Conservation (phyloP, 2,888 invertebrate species). For the Clepsis dumicolana region DNA sequence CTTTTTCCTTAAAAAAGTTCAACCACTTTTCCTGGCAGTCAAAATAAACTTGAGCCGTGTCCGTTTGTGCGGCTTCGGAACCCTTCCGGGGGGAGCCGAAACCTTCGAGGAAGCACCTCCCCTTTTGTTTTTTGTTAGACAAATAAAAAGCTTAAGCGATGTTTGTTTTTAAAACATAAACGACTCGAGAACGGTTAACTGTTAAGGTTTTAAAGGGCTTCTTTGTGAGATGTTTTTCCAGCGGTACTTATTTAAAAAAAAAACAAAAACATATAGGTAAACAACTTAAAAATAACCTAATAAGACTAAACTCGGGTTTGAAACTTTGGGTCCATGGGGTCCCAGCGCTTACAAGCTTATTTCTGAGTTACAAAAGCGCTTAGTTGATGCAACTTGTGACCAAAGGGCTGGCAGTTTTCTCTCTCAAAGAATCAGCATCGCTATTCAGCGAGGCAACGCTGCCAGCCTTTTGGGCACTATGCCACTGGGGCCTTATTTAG, state of each 20-base stretch:
- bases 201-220: constrained; percentile 13
- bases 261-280: too few relatives aligned
- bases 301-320: too few relatives aligned
- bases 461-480: too few relatives aligned
- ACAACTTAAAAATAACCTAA: too few relatives aligned
- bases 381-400: too few relatives aligned
- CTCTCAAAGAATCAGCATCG: too few relatives aligned
- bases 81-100: constrained; percentile 68
- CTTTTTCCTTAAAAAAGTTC: neutral
- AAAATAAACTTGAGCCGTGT: constrained; percentile 26
- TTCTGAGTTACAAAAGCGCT: too few relatives aligned
- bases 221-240: neutral
- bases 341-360: too few relatives aligned
- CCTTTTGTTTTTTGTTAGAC: constrained; percentile 54
- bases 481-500: too few relatives aligned
- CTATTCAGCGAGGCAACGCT: too few relatives aligned
- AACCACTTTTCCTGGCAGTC: neutral
- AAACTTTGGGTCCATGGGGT: too few relatives aligned
- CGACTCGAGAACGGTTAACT: constrained; percentile 24
- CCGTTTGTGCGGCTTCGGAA: constrained; percentile 69
- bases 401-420: too few relatives aligned
- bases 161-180: constrained; percentile 46
- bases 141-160: constrained; percentile 69
- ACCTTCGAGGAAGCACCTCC: constrained; percentile 82
- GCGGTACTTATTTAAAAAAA: neutral